Percentiles rank a stretch among this genome's conserved stretches.
These are phyloP conservation scores for Progne subis DNA, from an alignment of 2,113 vertebrate species.

Conservation along the genomic window DNA sequence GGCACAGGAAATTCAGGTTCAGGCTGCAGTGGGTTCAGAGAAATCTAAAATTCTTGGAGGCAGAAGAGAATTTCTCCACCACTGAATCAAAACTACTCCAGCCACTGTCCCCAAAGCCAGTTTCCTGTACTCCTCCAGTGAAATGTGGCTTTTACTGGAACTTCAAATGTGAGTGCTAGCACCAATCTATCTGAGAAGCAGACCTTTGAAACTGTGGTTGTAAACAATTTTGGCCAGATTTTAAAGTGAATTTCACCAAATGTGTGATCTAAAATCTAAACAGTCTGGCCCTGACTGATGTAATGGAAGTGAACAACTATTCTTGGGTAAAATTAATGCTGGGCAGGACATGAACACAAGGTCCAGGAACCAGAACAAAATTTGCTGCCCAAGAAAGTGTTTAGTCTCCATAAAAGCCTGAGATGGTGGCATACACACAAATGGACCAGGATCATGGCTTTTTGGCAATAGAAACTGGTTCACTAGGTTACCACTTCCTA, in stretches of 20 bases:
- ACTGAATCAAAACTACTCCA: background rate
- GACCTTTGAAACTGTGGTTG: background rate
- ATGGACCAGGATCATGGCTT: background rate
- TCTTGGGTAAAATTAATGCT: background rate
- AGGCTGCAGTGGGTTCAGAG: background rate
- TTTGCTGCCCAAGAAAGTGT: background rate
- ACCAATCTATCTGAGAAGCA: background rate
- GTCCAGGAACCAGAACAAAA: background rate
- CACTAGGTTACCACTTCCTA: background rate
- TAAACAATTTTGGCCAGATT: background rate
- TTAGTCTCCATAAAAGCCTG: background rate
- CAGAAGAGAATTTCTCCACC: background rate
- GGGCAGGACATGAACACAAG: background rate
- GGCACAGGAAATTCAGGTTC: background rate
- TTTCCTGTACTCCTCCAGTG: background rate
- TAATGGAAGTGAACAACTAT: background rate
- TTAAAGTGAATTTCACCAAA: background rate
- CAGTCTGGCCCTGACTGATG: background rate
- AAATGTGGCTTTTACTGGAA: background rate
- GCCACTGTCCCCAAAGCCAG: background rate
- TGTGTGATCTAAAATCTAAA: background rate
- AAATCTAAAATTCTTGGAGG: background rate
- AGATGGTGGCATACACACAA: background rate
- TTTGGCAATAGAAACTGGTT: background rate
- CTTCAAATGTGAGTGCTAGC: background rate